phyloP scores from a whole-genome alignment of 2,113 vertebrate species.

The Rhynchopsitta pachyrhyncha region DNA sequence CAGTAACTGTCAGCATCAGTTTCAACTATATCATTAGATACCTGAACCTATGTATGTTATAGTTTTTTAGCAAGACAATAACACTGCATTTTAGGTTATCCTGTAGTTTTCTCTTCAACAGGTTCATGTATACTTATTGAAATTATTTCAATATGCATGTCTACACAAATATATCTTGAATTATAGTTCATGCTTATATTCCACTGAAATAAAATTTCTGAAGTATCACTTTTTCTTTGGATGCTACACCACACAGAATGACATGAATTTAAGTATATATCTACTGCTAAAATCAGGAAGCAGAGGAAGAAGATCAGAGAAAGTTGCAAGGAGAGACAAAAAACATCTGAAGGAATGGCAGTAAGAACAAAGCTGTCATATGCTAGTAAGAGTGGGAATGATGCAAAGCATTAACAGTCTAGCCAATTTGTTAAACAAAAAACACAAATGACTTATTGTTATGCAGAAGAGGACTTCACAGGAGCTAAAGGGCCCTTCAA shows the following conservation, averaged over 20 bases:
- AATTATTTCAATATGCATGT: background rate
- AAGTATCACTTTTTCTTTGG: background rate
- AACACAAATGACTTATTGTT: rapidly evolving
- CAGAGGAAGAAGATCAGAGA: background rate
- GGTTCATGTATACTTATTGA: background rate
- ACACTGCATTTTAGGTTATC: background rate
- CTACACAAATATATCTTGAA: background rate
- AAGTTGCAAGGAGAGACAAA: background rate
- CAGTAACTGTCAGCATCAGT: background rate
- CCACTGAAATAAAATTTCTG: background rate
- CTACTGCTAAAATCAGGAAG: background rate
- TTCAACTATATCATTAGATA: background rate
- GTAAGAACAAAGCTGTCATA: rapidly evolving
- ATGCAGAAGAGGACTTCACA: background rate
- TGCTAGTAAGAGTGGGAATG: background rate
- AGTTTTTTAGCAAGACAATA: background rate
- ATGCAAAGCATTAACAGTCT: background rate
- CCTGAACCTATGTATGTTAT: background rate
- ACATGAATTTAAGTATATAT: background rate
- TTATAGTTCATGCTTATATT: background rate
- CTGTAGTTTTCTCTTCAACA: background rate
- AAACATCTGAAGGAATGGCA: background rate
- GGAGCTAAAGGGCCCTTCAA: background rate
- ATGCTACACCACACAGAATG: background rate
- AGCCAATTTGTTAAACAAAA: background rate